Conservation (phyloP, 2,797 vertebrate genomes). For the Paratrypauchen microcephalus region DNA sequence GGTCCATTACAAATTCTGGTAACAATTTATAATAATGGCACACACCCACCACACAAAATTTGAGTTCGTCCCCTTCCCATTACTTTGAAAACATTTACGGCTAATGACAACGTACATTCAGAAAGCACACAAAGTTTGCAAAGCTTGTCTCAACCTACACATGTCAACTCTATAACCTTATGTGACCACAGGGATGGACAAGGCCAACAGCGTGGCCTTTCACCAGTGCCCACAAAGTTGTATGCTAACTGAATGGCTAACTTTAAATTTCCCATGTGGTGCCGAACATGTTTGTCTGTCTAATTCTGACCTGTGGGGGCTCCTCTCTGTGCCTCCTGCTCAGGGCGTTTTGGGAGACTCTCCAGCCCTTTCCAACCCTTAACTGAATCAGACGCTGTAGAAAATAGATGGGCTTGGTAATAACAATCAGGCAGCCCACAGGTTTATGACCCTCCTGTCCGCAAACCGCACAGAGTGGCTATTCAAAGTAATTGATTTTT, state of each 20-base stretch:
- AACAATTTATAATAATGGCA: not conserved
- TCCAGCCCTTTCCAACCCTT: constrained; percentile 12
- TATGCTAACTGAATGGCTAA: constrained; percentile 18
- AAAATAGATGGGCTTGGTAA: constrained; percentile 16
- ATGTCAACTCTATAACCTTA: constrained; percentile 1
- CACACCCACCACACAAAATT: not conserved
- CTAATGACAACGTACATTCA: not conserved
- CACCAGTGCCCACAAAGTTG: constrained; percentile 2
- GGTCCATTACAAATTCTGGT: not conserved
- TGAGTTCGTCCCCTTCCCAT: not conserved
- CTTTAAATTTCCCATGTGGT: constrained; percentile 21
- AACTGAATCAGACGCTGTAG: constrained; percentile 19
- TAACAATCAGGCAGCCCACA: constrained; percentile 22
- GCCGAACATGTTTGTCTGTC: constrained; percentile 19
- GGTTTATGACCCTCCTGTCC: constrained; percentile 25
- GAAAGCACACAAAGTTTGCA: not conserved
- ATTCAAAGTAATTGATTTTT: constrained; percentile 39
- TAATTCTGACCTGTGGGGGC: not conserved
- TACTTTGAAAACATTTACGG: not conserved
- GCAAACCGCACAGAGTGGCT: constrained; percentile 10
- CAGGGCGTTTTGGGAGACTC: constrained; percentile 17
- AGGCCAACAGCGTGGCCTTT: not conserved
- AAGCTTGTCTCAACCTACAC: not conserved
- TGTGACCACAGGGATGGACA: not conserved
- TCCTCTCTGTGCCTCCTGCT: constrained; percentile 1